A percentile compares a stretch with the other conserved stretches of the same genome.
phyloP scores from a whole-genome alignment of 1,140 invertebrate species.

The Drosophila pseudoobscura region DNA sequence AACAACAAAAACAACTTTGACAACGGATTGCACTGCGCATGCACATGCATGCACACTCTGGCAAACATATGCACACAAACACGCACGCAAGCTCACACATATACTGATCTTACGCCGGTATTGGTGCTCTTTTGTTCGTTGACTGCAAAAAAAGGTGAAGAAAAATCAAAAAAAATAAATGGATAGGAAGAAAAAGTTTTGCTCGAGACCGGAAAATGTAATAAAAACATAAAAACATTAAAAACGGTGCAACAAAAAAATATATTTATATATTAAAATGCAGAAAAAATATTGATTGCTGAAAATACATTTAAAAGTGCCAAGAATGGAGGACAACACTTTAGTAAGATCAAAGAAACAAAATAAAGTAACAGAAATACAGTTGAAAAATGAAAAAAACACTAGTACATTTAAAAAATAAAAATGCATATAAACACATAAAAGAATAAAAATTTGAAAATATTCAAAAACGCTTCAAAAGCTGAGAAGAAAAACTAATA shows the following conservation, averaged over 20 bases:
- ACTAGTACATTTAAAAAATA: not conserved
- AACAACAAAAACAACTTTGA: constrained; percentile 40
- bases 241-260: constrained; percentile 23
- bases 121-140: constrained; percentile 71
- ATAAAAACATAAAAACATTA: not conserved
- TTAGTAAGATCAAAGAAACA: too few relatives aligned
- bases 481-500: not conserved
- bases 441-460: too few relatives aligned
- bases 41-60: constrained; percentile 57
- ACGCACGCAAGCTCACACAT: not conserved
- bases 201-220: constrained; percentile 4
- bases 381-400: not conserved
- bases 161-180: constrained; percentile 29
- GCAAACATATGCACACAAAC: constrained; percentile 8
- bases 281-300: constrained; percentile 4
- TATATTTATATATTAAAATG: constrained; percentile 1
- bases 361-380: not conserved
- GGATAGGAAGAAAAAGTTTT: constrained; percentile 13
- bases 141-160: constrained; percentile 23
- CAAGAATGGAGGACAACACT: too few relatives aligned
- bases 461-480: too few relatives aligned
- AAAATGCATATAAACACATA: too few relatives aligned
- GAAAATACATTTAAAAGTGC: too few relatives aligned
- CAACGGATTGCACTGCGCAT: constrained; percentile 65
- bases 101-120: constrained; percentile 26